Evolutionary conservation across 1,140 invertebrate genomes (phyloP), one percentile per base, ranked within the genome.

Genomic region (Platyura marginata): DNA sequence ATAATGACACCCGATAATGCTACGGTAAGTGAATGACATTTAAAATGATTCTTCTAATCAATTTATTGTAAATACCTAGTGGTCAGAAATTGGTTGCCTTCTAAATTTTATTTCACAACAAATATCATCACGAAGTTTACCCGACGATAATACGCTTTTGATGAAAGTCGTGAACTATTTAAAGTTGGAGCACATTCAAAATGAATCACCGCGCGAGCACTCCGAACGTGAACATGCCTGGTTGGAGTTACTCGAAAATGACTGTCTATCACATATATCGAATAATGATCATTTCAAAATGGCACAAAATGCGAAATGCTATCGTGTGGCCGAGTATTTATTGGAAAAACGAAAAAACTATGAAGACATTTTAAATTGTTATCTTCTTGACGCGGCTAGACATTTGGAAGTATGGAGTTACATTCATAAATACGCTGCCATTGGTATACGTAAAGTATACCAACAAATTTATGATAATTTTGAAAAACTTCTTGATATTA

Each of bases 211-310:
- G 9, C 53, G 65, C 1, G 64, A 66, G 49, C 65, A 65, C 41
- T 73, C 77, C 47, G 84, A 89, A 52, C 66, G 81, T 39, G 83
- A 92, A 57, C 81, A 82, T 51, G 79, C 84, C 4, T 65, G 88
- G 53, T 58, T 90, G 41, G 79, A 84, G 56, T 61, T 91, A n/a
- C 55, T 89, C 3, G 62, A 74, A 25, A 71, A 72, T 15, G 75
- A 79, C 36, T 79, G 78, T 47, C 52, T 86, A 3, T 55, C 62
- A 19, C 70, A 75, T 53, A 77, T 64, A 61, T 57, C 53, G 42
- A 52, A 50, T 23, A 56, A 59, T 32, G 54, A 62, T 41, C 54
- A 67, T 36, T 40, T 68, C 16, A 35, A 52, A 6, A 46, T 64
- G 42, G 64, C 67, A 0, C 49, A 64, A 29, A 48, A 52, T 5